These are phyloP conservation scores for Myotis daubentonii DNA, from an alignment of 2,797 vertebrate species.

Conservation along the genomic window DNA sequence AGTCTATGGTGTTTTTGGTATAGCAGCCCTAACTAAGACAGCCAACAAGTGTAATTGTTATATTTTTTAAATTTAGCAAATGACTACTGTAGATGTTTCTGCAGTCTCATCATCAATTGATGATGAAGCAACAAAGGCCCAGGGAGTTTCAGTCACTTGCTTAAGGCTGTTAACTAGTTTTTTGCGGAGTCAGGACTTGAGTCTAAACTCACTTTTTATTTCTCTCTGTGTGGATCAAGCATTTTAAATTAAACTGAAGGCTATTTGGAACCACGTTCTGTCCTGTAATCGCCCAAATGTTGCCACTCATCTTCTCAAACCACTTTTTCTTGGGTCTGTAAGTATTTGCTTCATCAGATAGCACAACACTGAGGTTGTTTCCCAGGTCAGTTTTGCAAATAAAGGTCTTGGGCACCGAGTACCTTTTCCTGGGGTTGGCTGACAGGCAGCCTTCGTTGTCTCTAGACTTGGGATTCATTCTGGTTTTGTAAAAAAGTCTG, in stretches of 20 bases:
- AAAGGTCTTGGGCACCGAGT: background rate
- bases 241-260: constrained; percentile 32
- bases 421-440: background rate
- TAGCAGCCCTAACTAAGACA: background rate
- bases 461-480: constrained; percentile 4
- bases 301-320: background rate
- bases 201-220: background rate
- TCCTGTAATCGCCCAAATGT: background rate
- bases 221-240: background rate
- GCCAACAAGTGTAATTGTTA: background rate
- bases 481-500: constrained; percentile 6
- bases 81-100: background rate
- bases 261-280: constrained; percentile 16
- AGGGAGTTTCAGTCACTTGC: background rate
- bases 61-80: background rate
- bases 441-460: background rate
- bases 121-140: background rate
- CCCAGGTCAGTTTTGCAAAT: constrained; percentile 36
- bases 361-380: background rate
- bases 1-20: background rate
- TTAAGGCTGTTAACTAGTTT: constrained; percentile 14
- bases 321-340: background rate
- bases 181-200: background rate
- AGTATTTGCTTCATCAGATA: constrained; percentile 14
- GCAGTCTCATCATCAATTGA: background rate